These are phyloP conservation scores for Myripristis murdjan DNA, from an alignment of 2,797 vertebrate species.

Conservation along the genomic window DNA sequence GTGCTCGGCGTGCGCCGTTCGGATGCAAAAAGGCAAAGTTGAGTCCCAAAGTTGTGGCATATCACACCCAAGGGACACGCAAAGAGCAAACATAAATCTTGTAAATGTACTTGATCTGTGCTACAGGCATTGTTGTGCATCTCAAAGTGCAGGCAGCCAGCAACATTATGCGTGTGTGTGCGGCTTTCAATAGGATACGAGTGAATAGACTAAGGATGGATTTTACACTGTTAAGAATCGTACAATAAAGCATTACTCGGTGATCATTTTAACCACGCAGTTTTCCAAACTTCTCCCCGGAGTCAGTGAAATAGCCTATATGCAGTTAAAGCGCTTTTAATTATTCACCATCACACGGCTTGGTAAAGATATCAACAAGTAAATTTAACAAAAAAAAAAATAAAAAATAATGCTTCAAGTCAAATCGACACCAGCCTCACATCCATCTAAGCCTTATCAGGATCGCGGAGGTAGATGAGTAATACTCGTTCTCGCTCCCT, in stretches of 20 bases:
- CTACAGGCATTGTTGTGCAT: conserved; percentile 33
- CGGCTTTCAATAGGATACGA: conserved; percentile 12
- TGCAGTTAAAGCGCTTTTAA: conserved; percentile 40
- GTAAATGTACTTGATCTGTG: conserved; percentile 56
- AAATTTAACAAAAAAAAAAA: too few species aligned
- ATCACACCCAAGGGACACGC: conserved; percentile 24
- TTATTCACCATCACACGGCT: conserved; percentile 17
- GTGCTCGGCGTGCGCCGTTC: conserved; percentile 35
- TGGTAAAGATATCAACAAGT: neutral
- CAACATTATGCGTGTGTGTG: conserved; percentile 16
- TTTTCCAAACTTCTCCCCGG: conserved; percentile 20
- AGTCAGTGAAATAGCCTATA: conserved; percentile 24
- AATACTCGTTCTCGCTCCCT: conserved; percentile 8
- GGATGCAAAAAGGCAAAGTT: conserved; percentile 38
- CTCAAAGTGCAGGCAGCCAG: conserved; percentile 14
- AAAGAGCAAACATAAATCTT: conserved; percentile 59
- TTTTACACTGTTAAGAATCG: conserved; percentile 17
- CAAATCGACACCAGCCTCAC: neutral
- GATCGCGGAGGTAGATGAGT: conserved; percentile 40
- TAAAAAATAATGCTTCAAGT: too few species aligned
- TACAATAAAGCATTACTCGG: neutral
- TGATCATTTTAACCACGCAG: conserved; percentile 16
- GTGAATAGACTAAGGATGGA: conserved; percentile 16
- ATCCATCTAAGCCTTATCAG: conserved; percentile 26
- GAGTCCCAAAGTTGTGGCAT: conserved; percentile 41